Evolutionary conservation across 2,888 invertebrate species (phyloP), one percentile per base, ranked within the genome.

Genomic region (Sarcophaga variegata): DNA sequence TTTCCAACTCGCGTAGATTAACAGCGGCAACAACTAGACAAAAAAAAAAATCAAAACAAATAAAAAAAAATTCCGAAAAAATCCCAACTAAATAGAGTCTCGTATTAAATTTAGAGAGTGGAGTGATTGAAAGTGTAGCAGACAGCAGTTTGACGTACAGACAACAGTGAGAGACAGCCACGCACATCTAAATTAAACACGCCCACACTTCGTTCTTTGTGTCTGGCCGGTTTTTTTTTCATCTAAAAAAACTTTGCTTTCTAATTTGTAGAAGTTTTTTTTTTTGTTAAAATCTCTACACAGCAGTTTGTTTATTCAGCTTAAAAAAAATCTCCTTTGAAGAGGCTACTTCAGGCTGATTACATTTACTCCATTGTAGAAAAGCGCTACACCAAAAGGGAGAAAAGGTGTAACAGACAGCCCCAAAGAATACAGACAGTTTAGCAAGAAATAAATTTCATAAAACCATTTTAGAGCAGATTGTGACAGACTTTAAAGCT

Each of bases 1-100:
- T 81, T 78, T 64, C 80, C 22, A 85, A 59, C 67, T 74, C 72
- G 70, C 69, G n/a, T 70, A 79, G 59, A 75, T 79, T 82, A 78
- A 85, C 82, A 78, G 49, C 62, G 27, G 69, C 72, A n/a, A 63
- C 27, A 66, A 67, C 70, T 71, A 81, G 47, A 82, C 45, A 66
- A 76, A 72, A 77, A 63, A 77, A 63, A 62, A 59, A 79, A n/a
- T 20, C 22, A 59, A 25, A 20, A 22, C 4, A 83, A 49, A 5
- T 60, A 76, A 3, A 14, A 59, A 14, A 69, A 62, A n/a, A 69
- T 27, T 45, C 37, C 62, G 49, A 81, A 67, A 75, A 78, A 66
- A 66, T 62, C 17, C 54, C 14, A 54, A 54, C 66, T 78, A 83
- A 81, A 71, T 70, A 66, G 10, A 72, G 76, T 62, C 22, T 75